Evolutionary conservation across 1,140 invertebrate species (phyloP).

Genomic region (Sycophila sp.): DNA sequence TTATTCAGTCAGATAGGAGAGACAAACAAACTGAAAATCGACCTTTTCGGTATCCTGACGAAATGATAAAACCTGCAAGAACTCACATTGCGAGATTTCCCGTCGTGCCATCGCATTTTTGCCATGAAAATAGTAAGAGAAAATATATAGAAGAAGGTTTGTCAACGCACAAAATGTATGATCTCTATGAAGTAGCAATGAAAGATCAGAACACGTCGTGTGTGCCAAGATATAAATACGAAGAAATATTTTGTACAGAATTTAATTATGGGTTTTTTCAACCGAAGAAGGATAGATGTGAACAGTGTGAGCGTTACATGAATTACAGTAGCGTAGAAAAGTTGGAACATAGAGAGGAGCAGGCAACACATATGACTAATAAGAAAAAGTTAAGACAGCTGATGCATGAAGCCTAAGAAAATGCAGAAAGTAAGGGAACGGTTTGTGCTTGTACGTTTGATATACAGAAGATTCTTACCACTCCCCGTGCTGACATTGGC

Average conservation of each 20-base stretch:
- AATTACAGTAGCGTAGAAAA: no score
- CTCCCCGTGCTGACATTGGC: slow-evolving; percentile 16
- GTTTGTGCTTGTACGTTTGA: slow-evolving; percentile 6
- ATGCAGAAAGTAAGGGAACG: not conserved
- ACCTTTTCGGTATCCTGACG: not conserved
- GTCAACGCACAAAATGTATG: not conserved
- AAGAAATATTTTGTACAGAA: not conserved
- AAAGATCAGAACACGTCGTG: not conserved
- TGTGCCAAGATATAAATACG: not conserved
- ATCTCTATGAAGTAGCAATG: not conserved
- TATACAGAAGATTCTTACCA: slow-evolving; percentile 19
- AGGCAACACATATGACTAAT: not conserved
- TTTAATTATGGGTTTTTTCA: not conserved
- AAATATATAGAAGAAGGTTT: slow-evolving; percentile 35
- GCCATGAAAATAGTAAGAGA: slow-evolving; percentile 40
- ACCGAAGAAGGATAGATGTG: not conserved
- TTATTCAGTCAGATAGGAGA: not conserved
- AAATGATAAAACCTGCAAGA: not conserved
- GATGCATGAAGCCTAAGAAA: not conserved
- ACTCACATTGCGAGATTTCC: not conserved
- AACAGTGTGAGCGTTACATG: no score
- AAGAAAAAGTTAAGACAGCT: not conserved
- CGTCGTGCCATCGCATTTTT: slow-evolving; percentile 44
- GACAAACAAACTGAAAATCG: not conserved
- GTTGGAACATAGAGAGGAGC: not conserved